Evolutionary conservation across 23 tunicate genomes (phyloP).

Genomic region (Styela clava): DNA sequence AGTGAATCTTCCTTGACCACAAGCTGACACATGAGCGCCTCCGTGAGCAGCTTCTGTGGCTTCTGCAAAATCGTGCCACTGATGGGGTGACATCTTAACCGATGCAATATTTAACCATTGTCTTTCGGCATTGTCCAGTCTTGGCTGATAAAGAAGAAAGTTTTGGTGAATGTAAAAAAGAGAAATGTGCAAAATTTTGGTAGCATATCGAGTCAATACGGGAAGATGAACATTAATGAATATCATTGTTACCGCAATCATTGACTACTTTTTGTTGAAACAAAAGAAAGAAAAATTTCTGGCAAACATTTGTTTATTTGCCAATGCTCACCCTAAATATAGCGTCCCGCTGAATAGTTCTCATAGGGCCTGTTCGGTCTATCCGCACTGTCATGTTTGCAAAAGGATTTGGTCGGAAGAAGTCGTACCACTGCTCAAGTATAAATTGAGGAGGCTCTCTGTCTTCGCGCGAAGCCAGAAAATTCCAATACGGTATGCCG

Average conservation of each 20-base stretch:
- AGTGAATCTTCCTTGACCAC: slow-evolving; percentile 5
- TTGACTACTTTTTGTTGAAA: too few species aligned
- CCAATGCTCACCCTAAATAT: background rate
- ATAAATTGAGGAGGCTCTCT: background rate
- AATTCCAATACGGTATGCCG: slow-evolving; percentile 21
- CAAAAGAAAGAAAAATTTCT: too few species aligned
- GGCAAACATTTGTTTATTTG: too few species aligned
- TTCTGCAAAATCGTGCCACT: slow-evolving; percentile 18
- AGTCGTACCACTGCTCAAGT: too few species aligned
- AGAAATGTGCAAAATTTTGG: too few species aligned
- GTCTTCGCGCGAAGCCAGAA: background rate
- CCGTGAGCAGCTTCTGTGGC: slow-evolving; percentile 22
- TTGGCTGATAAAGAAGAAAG: too few species aligned
- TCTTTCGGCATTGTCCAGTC: background rate
- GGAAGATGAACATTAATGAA: too few species aligned
- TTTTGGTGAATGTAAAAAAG: too few species aligned
- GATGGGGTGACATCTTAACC: background rate
- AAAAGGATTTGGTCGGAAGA: background rate
- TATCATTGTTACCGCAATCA: too few species aligned
- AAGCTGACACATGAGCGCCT: slow-evolving; percentile 23
- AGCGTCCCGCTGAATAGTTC: slow-evolving; percentile 6
- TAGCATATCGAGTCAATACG: too few species aligned
- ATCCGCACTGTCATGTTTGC: background rate
- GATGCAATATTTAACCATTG: slow-evolving; percentile 3
- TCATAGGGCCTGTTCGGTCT: slow-evolving; percentile 8